phyloP scores from a whole-genome alignment of 2,113 vertebrate genomes.

The Periophthalmodon schlosseri region DNA sequence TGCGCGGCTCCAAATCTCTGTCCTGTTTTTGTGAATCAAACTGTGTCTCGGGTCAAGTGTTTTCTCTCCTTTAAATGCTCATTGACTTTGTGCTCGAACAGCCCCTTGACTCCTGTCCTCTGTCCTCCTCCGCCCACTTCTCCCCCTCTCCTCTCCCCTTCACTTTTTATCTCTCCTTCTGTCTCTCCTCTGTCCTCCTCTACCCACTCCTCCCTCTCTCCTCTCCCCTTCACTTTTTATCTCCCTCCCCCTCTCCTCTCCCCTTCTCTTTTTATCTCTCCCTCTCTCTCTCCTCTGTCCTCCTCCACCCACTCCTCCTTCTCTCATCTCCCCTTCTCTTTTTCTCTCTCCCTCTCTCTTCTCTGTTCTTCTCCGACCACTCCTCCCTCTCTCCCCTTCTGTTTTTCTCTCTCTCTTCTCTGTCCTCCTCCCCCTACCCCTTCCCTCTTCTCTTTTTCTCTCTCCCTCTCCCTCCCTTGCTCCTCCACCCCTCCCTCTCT shows the following conservation, averaged over 20 bases:
- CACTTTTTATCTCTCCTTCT: conserved; percentile 30
- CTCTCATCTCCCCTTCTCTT: background rate
- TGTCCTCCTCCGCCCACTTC: conserved; percentile 19
- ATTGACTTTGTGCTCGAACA: conserved; percentile 49
- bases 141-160: background rate
- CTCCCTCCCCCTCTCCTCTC: too few relatives aligned
- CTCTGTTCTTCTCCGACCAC: conserved; percentile 11
- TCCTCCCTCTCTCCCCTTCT: conserved; percentile 20
- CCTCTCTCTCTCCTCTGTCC: too few relatives aligned
- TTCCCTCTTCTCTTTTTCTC: background rate
- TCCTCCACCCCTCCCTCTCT: too few relatives aligned
- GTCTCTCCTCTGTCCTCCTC: too few relatives aligned
- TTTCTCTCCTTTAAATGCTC: conserved; percentile 37
- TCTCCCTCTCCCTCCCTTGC: too few relatives aligned
- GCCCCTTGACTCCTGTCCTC: conserved; percentile 35
- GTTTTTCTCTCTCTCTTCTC: conserved; percentile 16
- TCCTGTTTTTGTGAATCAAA: conserved; percentile 26
- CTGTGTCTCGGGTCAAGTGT: conserved; percentile 9
- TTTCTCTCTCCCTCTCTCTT: background rate
- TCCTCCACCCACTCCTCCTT: too few relatives aligned
- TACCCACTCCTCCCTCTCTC: background rate
- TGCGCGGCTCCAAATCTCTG: background rate
- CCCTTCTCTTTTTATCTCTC: too few relatives aligned
- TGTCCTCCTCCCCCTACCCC: too few relatives aligned
- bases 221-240: background rate